Base-by-base conservation (phyloP, 2,888 invertebrate species). In the Cynaeus angustus region DNA sequence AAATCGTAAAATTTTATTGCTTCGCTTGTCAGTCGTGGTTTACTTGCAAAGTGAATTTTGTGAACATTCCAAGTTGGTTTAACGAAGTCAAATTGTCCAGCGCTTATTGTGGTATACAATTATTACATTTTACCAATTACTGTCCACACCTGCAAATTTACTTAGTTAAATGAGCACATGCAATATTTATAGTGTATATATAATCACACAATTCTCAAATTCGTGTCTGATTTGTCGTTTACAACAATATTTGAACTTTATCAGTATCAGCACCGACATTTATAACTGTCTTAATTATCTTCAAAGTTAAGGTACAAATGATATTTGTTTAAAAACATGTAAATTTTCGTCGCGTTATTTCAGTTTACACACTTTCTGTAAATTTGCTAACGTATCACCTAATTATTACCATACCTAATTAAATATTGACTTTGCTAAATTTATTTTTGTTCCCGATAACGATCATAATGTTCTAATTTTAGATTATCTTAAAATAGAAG, bases 181-280 rank as follows among this genome's bases (percentile, higher is more conserved):
- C 38, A 3, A 14, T 13, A 55, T 55, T 55, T 37, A 37, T 61
- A 21, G 21, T 21, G 2, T 4, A 21, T 4, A 4, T 21, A 21
- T 21, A 4, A 21, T 21, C 21, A 1, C 4, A 4, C 21, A 21
- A 21, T 3, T 21, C 21, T 21, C 21, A 3, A 61, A 46, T 61
- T 61, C 12, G 30, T 46, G 14, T 14, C 59, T 33, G 9, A 33
- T 30, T n/a, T 61, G 7, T 33, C 46, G 46, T 46, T 61, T 30
- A 45, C 26, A 58, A 58, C 58, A 58, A 45, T 58, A 58, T 58
- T 58, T 58, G 58, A 28, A 43, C 58, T 58, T 58, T 45, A 58
- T 41, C 26, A 56, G 21, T 21, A 21, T 21, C 21, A 21, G 4
- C 21, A 21, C 21, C 21, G 21, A 1, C 2, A 21, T 21, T 21